These are phyloP conservation scores for Microcebus lehilahytsara DNA, from an alignment of 2,113 vertebrate genomes.

Conservation along the genomic window DNA sequence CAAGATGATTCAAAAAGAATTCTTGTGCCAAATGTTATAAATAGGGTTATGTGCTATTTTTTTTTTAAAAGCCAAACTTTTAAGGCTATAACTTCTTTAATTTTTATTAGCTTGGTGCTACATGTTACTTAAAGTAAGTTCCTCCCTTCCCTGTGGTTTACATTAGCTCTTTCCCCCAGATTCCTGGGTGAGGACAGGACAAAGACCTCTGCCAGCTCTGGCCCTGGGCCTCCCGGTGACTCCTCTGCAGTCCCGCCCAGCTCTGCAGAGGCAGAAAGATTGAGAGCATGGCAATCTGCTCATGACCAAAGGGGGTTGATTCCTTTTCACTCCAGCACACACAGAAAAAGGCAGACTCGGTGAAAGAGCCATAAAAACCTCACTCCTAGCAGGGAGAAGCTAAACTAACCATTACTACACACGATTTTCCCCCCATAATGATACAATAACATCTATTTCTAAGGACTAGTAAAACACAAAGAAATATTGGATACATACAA, in stretches of 20 bases:
- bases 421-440: accelerated
- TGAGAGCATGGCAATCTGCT: neutral
- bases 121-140: neutral
- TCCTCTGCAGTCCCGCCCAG: neutral
- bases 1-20: neutral
- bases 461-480: neutral
- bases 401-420: neutral
- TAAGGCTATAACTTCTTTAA: neutral
- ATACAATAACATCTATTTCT: neutral
- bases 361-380: neutral
- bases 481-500: neutral
- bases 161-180: neutral
- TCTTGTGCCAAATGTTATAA: neutral
- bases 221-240: neutral
- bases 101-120: neutral
- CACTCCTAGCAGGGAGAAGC: neutral
- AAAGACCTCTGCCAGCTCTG: neutral
- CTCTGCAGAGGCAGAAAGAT: neutral
- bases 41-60: neutral
- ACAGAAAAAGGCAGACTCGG: neutral
- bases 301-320: neutral
- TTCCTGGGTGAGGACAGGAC: neutral
- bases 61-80: neutral
- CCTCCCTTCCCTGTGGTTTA: neutral
- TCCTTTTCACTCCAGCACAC: neutral